Evolutionary conservation across 2,888 invertebrate genomes (phyloP).

Genomic region (Cheilosia vulpina): DNA sequence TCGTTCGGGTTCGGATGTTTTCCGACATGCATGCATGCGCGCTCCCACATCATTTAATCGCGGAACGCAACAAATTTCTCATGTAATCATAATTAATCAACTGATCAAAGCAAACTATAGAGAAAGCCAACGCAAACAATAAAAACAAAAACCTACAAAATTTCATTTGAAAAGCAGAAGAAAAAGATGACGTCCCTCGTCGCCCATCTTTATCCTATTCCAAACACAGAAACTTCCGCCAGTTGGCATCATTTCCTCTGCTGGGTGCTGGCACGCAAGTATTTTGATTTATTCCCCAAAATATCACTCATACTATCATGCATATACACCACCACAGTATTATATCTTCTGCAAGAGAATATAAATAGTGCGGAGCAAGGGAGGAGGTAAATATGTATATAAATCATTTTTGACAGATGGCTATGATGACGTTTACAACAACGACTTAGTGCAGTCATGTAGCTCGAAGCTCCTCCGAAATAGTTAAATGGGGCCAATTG

Average conservation of each 20-base stretch:
- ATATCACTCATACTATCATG: constrained; percentile 55
- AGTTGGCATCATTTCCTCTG: constrained; percentile 66
- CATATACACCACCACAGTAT: constrained; percentile 9
- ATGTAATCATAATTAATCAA: constrained; percentile 73
- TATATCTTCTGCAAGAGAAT: constrained; percentile 25
- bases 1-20: background rate
- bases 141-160: constrained; percentile 22
- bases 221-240: constrained; percentile 61
- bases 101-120: constrained; percentile 52
- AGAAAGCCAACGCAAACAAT: constrained; percentile 25
- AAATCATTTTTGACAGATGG: constrained; percentile 71
- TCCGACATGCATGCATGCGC: constrained; percentile 1
- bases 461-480: constrained; percentile 39
- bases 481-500: constrained; percentile 49
- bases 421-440: constrained; percentile 66
- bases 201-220: constrained; percentile 12
- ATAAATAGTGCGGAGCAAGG: background rate
- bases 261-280: constrained; percentile 34
- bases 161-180: constrained; percentile 26
- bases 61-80: constrained; percentile 67
- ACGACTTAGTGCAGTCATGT: constrained; percentile 38
- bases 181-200: background rate
- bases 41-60: constrained; percentile 63
- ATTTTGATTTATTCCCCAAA: constrained; percentile 62
- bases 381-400: constrained; percentile 18